phyloP scores from a whole-genome alignment of 2,888 invertebrate genomes.

The Melanargia galathea region DNA sequence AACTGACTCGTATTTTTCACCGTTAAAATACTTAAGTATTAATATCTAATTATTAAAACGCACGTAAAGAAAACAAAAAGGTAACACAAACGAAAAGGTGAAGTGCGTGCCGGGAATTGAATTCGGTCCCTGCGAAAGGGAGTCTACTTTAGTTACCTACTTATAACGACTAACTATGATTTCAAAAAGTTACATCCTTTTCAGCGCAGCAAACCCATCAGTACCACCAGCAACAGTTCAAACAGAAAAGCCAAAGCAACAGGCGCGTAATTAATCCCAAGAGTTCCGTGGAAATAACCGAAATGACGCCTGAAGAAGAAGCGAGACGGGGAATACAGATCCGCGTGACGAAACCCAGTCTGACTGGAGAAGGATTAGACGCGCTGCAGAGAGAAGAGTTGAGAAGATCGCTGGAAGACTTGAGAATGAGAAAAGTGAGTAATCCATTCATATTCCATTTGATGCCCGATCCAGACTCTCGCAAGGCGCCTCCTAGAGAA shows the following conservation, averaged over 20 bases:
- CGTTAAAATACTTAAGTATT: too few relatives aligned
- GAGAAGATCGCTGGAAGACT: constrained; percentile 56
- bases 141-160: too few relatives aligned
- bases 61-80: too few relatives aligned
- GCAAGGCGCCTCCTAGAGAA: too few relatives aligned
- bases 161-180: too few relatives aligned
- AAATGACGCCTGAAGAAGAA: constrained; percentile 28
- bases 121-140: too few relatives aligned
- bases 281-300: constrained; percentile 36
- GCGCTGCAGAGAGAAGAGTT: constrained; percentile 47
- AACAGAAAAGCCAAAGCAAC: not conserved
- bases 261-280: not conserved
- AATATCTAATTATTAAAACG: too few relatives aligned
- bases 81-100: too few relatives aligned
- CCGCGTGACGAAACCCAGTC: constrained; percentile 37
- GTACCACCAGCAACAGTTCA: constrained; percentile 5
- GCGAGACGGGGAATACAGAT: constrained; percentile 16
- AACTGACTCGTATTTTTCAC: too few relatives aligned
- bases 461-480: too few relatives aligned
- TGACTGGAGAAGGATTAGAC: constrained; percentile 50
- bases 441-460: not conserved
- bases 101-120: too few relatives aligned
- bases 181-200: not conserved
- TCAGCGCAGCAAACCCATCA: not conserved
- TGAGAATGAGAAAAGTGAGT: constrained; percentile 67